phyloP scores from a whole-genome alignment of 2,113 vertebrate genomes.

The Centrocercus urophasianus region DNA sequence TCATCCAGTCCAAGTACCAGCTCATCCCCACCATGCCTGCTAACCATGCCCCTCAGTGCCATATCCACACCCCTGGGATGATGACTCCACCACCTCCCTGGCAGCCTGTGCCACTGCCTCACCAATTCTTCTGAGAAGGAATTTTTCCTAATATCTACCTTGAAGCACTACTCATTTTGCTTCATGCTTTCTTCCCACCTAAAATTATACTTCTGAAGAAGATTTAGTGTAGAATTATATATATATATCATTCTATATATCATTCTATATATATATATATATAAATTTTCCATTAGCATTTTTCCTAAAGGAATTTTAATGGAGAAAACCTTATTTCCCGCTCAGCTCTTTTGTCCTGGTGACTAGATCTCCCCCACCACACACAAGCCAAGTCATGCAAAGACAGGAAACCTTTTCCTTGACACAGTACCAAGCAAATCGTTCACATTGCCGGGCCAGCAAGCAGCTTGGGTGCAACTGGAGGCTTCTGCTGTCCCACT shows the following conservation, averaged over 20 bases:
- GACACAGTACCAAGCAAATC: fast-evolving
- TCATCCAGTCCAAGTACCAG: too few species aligned
- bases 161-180: background rate
- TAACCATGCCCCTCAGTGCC: too few species aligned
- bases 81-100: too few species aligned
- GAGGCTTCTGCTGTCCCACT: background rate
- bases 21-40: too few species aligned
- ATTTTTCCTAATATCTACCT: background rate
- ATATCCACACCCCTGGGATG: too few species aligned
- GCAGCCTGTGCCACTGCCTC: too few species aligned
- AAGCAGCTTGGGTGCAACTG: background rate
- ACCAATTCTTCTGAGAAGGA: too few species aligned
- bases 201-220: background rate
- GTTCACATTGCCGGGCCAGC: fast-evolving
- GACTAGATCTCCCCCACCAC: background rate
- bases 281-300: background rate
- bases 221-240: background rate
- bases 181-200: background rate
- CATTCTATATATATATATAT: too few species aligned
- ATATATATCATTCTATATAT: too few species aligned
- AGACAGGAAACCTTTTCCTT: background rate
- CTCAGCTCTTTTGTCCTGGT: background rate
- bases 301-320: background rate
- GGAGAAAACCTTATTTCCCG: background rate
- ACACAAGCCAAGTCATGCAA: background rate